phyloP scores from a whole-genome alignment of 2,888 invertebrate species.

The Conus canariensis region DNA sequence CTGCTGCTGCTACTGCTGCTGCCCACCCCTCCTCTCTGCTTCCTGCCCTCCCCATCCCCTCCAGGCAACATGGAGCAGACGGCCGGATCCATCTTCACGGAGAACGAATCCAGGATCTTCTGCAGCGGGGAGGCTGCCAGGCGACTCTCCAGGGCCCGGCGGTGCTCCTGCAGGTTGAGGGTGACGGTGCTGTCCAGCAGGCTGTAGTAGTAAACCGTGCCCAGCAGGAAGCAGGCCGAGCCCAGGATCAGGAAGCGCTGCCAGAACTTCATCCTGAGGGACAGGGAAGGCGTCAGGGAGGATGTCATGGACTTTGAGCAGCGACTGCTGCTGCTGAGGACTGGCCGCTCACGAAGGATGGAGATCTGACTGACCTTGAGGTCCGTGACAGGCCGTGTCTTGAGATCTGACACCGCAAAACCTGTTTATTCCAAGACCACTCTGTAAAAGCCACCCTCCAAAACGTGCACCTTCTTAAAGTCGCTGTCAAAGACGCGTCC shows the following conservation, averaged over 20 bases:
- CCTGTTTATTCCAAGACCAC: too few relatives aligned
- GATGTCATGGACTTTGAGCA: too few relatives aligned
- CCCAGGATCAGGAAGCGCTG: slow-evolving; percentile 63
- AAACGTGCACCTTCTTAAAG: neutral
- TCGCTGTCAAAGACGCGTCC: neutral
- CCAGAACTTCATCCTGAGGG: slow-evolving; percentile 69
- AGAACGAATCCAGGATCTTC: slow-evolving; percentile 38
- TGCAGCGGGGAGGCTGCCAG: slow-evolving; percentile 39
- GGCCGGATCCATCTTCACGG: slow-evolving; percentile 36
- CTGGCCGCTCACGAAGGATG: neutral
- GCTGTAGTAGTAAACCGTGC: slow-evolving; percentile 52
- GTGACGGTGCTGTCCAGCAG: slow-evolving; percentile 30
- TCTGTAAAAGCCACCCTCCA: too few relatives aligned
- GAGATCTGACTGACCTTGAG: too few relatives aligned
- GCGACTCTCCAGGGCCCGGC: slow-evolving; percentile 36
- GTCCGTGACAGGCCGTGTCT: neutral
- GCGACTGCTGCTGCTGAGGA: neutral
- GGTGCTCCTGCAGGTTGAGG: slow-evolving; percentile 34
- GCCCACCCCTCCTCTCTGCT: neutral
- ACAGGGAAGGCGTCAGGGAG: neutral
- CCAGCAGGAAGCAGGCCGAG: slow-evolving; percentile 57
- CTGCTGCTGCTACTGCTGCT: neutral
- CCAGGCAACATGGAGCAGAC: slow-evolving; percentile 43
- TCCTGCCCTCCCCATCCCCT: neutral
- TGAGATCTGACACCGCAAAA: neutral